Base-by-base conservation (phyloP, 1,140 invertebrate genomes). In the Drosophila santomea region DNA sequence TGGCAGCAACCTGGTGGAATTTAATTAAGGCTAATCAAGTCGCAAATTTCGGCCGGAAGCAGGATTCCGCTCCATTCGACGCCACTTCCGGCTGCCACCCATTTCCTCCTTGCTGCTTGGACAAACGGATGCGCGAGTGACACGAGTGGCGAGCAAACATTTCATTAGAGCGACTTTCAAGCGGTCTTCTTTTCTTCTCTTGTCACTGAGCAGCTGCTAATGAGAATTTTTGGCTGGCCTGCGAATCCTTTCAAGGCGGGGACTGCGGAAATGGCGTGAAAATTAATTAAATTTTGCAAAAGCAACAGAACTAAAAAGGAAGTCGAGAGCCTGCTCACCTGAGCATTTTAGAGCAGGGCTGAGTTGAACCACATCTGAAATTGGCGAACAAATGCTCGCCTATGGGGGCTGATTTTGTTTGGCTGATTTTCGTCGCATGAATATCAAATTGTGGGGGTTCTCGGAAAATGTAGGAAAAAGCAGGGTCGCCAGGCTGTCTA, bases 221-320 rank as follows among this genome's bases (percentile, higher is more conserved):
- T 90, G 88, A 90, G 88, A 90, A 78, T 80, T 88, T 86, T 74
- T 71, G 66, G 73, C 62, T 74, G 66, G 74, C 67, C 56, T 45
- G 62, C 60, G 83, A 89, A 89, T 88, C 83, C 84, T 88, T 89
- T 86, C 78, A 69, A 80, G 77, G 76, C 17, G 41, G 41, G 17
- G 56, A 55, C 50, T 75, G 44, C 83, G 89, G 89, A 91, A 91
- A 82, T 76, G 61, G 72, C 71, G 71, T 73, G 81, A 78, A 91
- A 91, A 91, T 91, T 91, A 91, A 91, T 91, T 91, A 91, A 91
- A 91, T 80, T 91, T 85, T 35, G 38, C 73, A 75, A 60, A 66
- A 66, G 57, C 55, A 51, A 48, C 48, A 32, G 14, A 17, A 35
- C 48, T 23, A 44, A 62, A 68, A 48, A 36, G 44, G 28, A 61